Base-by-base conservation (phyloP, 2,888 invertebrate species). In the Ametastegia equiseti region DNA sequence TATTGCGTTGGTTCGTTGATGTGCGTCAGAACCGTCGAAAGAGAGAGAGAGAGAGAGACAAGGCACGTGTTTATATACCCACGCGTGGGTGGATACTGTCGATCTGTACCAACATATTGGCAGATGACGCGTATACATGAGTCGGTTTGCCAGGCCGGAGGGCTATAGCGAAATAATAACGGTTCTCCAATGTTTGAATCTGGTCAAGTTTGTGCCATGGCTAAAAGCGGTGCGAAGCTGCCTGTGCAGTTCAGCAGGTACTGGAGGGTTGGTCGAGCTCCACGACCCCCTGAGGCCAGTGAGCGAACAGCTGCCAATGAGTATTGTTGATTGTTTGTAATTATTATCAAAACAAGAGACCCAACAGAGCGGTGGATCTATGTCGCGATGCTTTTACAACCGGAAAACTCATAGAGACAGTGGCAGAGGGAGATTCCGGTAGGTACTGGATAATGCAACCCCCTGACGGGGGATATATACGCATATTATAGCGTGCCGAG, bases 311-410 rank as follows among this genome's bases (percentile, higher is more conserved):
- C 73, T 73, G 73, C 73, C 73, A 47, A 27, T 30, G 50, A 50
- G 33, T 73, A 73, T 73, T 47, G 73, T 73, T 73, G 73, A 73
- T 73, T 73, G 73, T 73, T 73, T 73, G 73, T 73, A 73, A 73
- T 73, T 73, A 73, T 47, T 73, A 73, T 73, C 42, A 73, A 73
- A 73, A 73, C 73, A 73, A 73, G 42, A 50, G 73, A 42, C 50
- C 39, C n/a, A n/a, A n/a, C n/a, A 33, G n/a, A 27, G 30, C n/a
- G 54, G 19, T 5, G 54, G 42, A 11, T 9, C 42, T 42, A 19
- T 42, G 23, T 69, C 69, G 42, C 42, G 13, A 1, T 63, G 63
- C 63, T 63, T 63, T 63, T n/a, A 63, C 63, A 63, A 9, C 63
- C 33, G 30, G 7, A n/a, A 7, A 60, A n/a, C 33, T 63, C 63